Evolutionary conservation across 2,113 vertebrate genomes (phyloP).

Genomic region (Motacilla alba): DNA sequence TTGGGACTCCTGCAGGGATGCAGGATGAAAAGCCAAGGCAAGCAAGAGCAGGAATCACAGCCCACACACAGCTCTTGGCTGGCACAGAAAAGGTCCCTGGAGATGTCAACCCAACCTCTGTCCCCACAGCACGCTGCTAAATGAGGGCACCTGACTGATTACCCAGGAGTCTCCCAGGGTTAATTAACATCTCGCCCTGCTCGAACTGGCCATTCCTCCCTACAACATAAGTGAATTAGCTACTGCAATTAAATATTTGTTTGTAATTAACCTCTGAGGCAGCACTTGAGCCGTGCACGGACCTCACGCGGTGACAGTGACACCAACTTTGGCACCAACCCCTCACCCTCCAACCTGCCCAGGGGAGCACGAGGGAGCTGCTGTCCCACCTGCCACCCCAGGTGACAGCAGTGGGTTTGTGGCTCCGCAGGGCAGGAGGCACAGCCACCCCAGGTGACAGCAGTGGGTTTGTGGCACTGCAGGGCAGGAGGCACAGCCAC

Average conservation of each 20-base stretch:
- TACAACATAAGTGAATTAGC: not conserved
- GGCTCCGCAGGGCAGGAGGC: rapidly evolving
- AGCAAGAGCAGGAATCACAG: not conserved
- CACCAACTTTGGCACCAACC: not conserved
- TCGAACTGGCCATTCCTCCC: not conserved
- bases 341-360: rapidly evolving
- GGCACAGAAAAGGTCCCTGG: not conserved
- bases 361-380: rapidly evolving
- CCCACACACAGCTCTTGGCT: not conserved
- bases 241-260: not conserved
- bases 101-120: not conserved
- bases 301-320: not conserved
- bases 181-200: not conserved
- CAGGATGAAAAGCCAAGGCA: not conserved
- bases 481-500: too few species aligned
- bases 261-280: not conserved
- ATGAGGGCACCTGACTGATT: not conserved
- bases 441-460: too few species aligned
- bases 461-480: too few species aligned
- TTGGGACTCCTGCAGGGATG: not conserved
- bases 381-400: not conserved
- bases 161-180: not conserved
- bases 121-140: not conserved
- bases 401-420: too few species aligned
- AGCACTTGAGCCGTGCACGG: not conserved